Evolutionary conservation across 2,113 vertebrate species (phyloP).

Genomic region (Mirza zaza): DNA sequence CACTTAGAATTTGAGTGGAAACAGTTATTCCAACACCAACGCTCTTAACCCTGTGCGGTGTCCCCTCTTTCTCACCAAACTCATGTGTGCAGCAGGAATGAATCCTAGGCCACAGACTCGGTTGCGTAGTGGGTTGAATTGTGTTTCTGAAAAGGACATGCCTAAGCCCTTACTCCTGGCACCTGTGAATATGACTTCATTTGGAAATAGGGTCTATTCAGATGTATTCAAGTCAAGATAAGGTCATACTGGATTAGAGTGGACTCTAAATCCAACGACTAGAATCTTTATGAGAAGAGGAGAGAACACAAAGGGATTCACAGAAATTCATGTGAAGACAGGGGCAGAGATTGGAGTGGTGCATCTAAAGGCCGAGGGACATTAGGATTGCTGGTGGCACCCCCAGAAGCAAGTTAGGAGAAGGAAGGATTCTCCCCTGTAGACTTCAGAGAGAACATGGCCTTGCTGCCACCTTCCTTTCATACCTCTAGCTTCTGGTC

Average conservation of each 20-base stretch:
- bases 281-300: neutral
- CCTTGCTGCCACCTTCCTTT: neutral
- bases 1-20: neutral
- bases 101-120: neutral
- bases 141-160: neutral
- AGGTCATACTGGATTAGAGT: neutral
- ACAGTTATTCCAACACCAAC: neutral
- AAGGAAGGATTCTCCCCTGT: neutral
- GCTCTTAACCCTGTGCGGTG: neutral
- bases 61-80: neutral
- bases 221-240: neutral
- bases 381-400: neutral
- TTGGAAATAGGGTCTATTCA: neutral
- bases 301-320: neutral
- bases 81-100: neutral
- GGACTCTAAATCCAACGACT: neutral
- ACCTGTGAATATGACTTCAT: neutral
- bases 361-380: neutral
- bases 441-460: neutral
- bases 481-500: neutral
- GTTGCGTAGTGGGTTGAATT: neutral
- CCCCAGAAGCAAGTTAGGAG: neutral
- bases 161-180: neutral
- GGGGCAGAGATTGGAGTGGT: neutral
- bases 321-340: accelerated